Conservation (phyloP, 2,888 invertebrate species). For the Galerucella pusilla region DNA sequence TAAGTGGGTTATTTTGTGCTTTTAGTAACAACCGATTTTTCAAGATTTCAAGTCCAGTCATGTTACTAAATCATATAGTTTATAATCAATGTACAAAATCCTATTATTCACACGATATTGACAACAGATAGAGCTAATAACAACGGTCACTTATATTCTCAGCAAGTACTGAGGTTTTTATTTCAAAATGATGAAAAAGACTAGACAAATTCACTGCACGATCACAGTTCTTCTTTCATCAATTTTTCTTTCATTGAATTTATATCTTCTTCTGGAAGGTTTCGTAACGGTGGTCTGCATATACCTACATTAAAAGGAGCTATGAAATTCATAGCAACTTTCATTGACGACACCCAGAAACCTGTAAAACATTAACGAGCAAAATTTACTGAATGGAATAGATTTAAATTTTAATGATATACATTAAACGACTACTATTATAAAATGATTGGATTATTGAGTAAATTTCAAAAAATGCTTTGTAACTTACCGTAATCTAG, state of each 20-base stretch:
- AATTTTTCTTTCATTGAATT: conserved; percentile 38
- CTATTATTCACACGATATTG: too few species aligned
- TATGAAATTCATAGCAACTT: conserved; percentile 73
- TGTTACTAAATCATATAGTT: too few species aligned
- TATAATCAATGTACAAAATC: too few species aligned
- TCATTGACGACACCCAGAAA: conserved; percentile 77
- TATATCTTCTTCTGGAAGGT: conserved; percentile 60
- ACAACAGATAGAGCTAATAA: too few species aligned
- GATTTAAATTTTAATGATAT: conserved; percentile 10
- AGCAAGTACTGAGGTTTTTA: too few species aligned
- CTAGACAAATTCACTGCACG: neutral
- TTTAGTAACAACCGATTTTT: too few species aligned
- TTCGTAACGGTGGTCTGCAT: conserved; percentile 69
- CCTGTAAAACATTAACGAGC: conserved; percentile 64
- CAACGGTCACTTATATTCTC: too few species aligned
- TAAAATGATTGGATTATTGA: too few species aligned
- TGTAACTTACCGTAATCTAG: conserved; percentile 66
- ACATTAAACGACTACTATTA: too few species aligned
- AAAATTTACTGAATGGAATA: neutral
- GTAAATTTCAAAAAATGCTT: neutral
- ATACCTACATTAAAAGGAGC: conserved; percentile 74
- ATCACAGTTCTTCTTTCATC: neutral
- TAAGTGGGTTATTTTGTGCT: too few species aligned
- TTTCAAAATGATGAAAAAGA: neutral
- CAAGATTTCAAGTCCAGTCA: too few species aligned